Evolutionary conservation across 2,888 invertebrate species (phyloP), one percentile per base, ranked within the genome.

Genomic region (Gibbula magus): DNA sequence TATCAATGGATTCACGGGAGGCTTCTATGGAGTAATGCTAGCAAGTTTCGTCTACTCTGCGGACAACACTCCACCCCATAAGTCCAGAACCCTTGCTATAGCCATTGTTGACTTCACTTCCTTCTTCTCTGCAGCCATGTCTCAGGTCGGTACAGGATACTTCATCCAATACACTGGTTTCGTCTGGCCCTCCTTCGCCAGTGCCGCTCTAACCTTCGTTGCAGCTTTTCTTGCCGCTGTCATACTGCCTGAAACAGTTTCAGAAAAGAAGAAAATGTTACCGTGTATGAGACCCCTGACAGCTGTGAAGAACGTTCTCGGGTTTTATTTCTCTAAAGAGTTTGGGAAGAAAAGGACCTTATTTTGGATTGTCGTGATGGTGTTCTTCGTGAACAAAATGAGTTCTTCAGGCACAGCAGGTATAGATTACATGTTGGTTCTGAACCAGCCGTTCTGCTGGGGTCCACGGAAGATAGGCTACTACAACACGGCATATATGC

Each of bases 1-100:
- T 16, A 13, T 86, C 0, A 84, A 86, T 75, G 86, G 86, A 4
- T 70, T 66, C 29, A 77, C 81, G 0, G 86, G 86, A 1, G 79
- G 81, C 25, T 84, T 79, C 61, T 53, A 79, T 10, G 82, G 84
- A 0, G 67, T 79, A 1, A 54, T 82, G 18, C 83, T 84, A 61
- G 83, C 83, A 2, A 76, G 81, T 32, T 80, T 79, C 13, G 84
- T 83, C 10, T 85, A 84, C 67, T 73, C 77, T 0, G 80, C 84
- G 52, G 86, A 86, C 70, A 80, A 83, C 10, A 85, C 85, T 22
- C 66, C 73, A 22, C 82, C 83, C n/a, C 79, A 82, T 1, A 77
- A 80, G 61, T 61, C 75, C n/a, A 53, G 86, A 25, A 77, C 81
- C 0, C 73, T 81, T n/a, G 82, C 80, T 3, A 77, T 86, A 16